Percentiles rank a stretch among this genome's conserved stretches.
Conservation (phyloP, 2,888 invertebrate genomes). For the Strigamia transsilvanica region DNA sequence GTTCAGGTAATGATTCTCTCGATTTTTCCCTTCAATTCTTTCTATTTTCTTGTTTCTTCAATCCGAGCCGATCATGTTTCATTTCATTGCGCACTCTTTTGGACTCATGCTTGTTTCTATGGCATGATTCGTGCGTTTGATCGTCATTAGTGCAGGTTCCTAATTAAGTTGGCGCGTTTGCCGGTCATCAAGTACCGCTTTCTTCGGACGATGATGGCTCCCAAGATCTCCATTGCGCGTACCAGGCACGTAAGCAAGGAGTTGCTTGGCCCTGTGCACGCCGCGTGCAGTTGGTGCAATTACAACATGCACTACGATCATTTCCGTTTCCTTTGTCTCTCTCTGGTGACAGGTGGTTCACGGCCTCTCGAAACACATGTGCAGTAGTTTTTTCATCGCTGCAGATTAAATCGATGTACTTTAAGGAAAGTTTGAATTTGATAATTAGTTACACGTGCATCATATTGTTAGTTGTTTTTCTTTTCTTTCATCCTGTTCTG, state of each 20-base stretch:
- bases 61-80: slow-evolving; percentile 29
- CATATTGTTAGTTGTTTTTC: slow-evolving; percentile 4
- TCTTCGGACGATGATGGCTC: slow-evolving; percentile 31
- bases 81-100: neutral
- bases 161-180: slow-evolving; percentile 47
- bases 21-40: neutral
- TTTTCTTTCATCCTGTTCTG: slow-evolving; percentile 10
- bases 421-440: neutral
- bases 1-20: slow-evolving; percentile 33
- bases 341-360: slow-evolving; percentile 40
- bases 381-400: slow-evolving; percentile 22
- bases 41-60: neutral
- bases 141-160: slow-evolving; percentile 45
- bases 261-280: slow-evolving; percentile 7
- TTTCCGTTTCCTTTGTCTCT: slow-evolving; percentile 37
- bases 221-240: slow-evolving; percentile 42
- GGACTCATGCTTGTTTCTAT: neutral
- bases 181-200: slow-evolving; percentile 47
- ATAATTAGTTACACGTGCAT: neutral
- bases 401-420: slow-evolving; percentile 15
- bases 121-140: slow-evolving; percentile 17
- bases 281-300: slow-evolving; percentile 46
- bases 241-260: slow-evolving; percentile 32
- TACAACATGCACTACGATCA: slow-evolving; percentile 37
- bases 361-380: slow-evolving; percentile 16